phyloP scores from a whole-genome alignment of 2,797 vertebrate species.

The Microhierax caerulescens region DNA sequence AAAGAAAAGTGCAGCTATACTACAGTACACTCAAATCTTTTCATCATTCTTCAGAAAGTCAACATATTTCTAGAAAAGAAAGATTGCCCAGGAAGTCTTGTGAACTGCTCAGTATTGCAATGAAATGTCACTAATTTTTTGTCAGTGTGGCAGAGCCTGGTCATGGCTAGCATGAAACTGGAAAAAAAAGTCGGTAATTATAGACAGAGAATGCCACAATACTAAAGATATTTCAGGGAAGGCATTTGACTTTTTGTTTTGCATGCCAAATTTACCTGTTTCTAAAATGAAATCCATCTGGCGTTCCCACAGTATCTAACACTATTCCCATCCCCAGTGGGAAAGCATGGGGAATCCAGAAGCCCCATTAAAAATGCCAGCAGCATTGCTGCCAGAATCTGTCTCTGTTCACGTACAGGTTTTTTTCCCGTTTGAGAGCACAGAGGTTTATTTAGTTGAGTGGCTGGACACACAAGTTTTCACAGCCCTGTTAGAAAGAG shows the following conservation, averaged over 20 bases:
- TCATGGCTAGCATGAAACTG: neutral
- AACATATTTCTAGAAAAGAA: neutral
- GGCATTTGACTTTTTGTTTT: neutral
- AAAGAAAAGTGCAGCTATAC: slow-evolving; percentile 16
- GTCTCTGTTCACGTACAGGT: neutral
- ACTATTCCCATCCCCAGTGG: neutral
- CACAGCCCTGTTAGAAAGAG: neutral
- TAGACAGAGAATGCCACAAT: neutral
- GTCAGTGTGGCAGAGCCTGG: neutral
- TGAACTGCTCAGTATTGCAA: neutral
- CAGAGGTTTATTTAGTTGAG: neutral
- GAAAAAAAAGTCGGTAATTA: neutral
- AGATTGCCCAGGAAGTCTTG: neutral
- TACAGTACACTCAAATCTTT: neutral
- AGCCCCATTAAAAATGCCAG: neutral
- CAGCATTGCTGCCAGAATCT: neutral
- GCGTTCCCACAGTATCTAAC: neutral
- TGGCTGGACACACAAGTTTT: neutral
- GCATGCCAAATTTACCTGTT: neutral
- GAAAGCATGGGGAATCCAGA: neutral
- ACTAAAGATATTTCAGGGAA: neutral
- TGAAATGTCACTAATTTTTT: neutral
- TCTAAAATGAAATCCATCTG: neutral
- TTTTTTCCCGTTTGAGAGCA: neutral
- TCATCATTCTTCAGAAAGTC: neutral